Base-by-base conservation (phyloP, 1,140 invertebrate species). In the Portunus trituberculatus region DNA sequence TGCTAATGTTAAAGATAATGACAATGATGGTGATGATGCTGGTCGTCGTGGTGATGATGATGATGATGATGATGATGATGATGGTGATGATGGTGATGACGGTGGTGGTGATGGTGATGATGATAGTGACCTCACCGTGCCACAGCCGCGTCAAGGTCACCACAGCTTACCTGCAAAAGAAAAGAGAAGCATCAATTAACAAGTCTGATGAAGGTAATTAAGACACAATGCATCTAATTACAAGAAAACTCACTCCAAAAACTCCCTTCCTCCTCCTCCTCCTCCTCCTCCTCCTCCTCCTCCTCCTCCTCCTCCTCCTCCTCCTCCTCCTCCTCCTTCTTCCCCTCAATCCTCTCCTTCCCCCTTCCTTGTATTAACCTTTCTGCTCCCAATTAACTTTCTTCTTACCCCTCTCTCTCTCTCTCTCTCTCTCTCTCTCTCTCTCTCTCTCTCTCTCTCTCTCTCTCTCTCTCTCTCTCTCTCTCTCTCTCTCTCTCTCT, bases 361-460 rank as follows among this genome's bases (percentile, higher is more conserved):
- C n/a, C 20, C 67, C 67, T 76, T 20, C 87, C n/a, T 32, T 88
- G 14, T n/a, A 45, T 88, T 88, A 45, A 45, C 87, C 87, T 88
- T 28, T 88, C 46, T 88, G 46, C 20, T 88, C 46, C 29, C 87
- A 45, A 45, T 88, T 88, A 88, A 0, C 46, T 16, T 48, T n/a
- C 46, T 88, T 88, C 29, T 28, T 32, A 7, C 46, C 29, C 25
- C 67, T 8, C 25, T 8, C 20, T 76, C 46, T 48, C 29, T 48
- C n/a, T 88, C 46, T n/a, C 87, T n/a, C n/a, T n/a, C 46, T 88
- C 20, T 45, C n/a, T 88, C 46, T n/a, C 28, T 45, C 46, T 32
- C 87, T 25, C n/a, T 88, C 46, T 48, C 87, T 88, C 87, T n/a
- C 29, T 88, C 20, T 32, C 46, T n/a, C 87, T 88, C 28, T 32